Evolutionary conservation across 2,113 vertebrate species (phyloP).

Genomic region (Crocuta crocuta): DNA sequence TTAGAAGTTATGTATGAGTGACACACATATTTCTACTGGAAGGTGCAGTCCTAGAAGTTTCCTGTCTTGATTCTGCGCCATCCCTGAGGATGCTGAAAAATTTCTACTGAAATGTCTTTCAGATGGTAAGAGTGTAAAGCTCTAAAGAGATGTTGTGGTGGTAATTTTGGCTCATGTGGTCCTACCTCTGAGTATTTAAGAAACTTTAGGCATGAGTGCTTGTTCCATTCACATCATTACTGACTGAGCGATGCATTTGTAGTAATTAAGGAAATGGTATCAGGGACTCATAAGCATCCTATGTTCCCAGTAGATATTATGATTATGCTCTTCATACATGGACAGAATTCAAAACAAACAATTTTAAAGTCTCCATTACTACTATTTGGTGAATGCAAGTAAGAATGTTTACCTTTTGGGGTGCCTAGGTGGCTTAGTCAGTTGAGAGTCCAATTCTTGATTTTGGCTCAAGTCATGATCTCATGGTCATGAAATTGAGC

Average conservation of each 20-base stretch:
- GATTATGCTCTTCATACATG: neutral
- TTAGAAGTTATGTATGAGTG: neutral
- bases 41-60: no score
- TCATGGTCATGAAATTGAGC: no score
- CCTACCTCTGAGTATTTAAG: neutral
- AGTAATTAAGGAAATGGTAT: neutral
- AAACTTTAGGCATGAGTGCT: neutral
- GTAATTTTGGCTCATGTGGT: neutral
- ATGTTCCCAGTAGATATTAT: neutral
- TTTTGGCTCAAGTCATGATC: no score
- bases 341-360: neutral
- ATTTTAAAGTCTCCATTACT: neutral
- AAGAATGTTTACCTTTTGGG: neutral
- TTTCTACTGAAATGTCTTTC: neutral
- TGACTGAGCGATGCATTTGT: neutral
- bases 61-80: neutral
- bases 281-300: neutral
- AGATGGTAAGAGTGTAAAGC: neutral
- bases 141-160: neutral
- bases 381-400: neutral
- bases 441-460: no score
- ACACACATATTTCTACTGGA: neutral
- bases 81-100: neutral
- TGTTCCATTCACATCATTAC: neutral
- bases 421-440: no score